phyloP scores from a whole-genome alignment of 1,140 invertebrate genomes.

The Tenebrio molitor region DNA sequence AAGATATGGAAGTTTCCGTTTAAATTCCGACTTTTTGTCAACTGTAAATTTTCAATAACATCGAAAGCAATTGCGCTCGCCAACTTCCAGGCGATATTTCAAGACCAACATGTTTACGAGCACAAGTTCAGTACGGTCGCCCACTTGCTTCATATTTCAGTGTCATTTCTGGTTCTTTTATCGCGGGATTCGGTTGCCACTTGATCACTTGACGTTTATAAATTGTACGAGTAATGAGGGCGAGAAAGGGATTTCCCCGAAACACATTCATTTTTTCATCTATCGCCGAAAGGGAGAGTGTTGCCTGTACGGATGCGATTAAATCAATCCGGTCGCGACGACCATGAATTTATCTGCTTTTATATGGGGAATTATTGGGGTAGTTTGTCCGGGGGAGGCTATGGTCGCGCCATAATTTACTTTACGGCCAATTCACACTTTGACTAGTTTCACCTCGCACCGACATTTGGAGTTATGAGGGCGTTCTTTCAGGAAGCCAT shows the following conservation, averaged over 20 bases:
- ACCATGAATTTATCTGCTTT: too few species aligned
- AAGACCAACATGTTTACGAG: slow-evolving; percentile 26
- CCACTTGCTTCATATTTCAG: slow-evolving; percentile 7
- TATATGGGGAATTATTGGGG: too few species aligned
- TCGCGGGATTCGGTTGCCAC: background rate
- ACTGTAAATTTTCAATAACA: slow-evolving; percentile 21
- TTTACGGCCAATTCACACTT: background rate
- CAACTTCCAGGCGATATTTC: slow-evolving; percentile 1
- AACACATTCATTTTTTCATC: background rate
- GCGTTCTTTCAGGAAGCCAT: slow-evolving; percentile 3
- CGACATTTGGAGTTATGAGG: slow-evolving; percentile 10
- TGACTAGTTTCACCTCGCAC: slow-evolving; percentile 6
- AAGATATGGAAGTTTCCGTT: too few species aligned
- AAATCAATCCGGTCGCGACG: too few species aligned
- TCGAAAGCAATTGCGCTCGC: slow-evolving; percentile 6
- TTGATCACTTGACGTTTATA: slow-evolving; percentile 12
- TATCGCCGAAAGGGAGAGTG: too few species aligned
- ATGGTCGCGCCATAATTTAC: too few species aligned
- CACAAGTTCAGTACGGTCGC: background rate
- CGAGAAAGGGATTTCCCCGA: background rate
- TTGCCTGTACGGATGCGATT: too few species aligned
- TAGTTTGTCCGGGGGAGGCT: too few species aligned
- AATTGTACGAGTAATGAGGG: slow-evolving; percentile 1
- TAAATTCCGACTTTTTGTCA: too few species aligned
- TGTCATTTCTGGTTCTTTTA: slow-evolving; percentile 21